Base-by-base conservation (phyloP, 2,888 invertebrate genomes). In the Syritta pipiens region DNA sequence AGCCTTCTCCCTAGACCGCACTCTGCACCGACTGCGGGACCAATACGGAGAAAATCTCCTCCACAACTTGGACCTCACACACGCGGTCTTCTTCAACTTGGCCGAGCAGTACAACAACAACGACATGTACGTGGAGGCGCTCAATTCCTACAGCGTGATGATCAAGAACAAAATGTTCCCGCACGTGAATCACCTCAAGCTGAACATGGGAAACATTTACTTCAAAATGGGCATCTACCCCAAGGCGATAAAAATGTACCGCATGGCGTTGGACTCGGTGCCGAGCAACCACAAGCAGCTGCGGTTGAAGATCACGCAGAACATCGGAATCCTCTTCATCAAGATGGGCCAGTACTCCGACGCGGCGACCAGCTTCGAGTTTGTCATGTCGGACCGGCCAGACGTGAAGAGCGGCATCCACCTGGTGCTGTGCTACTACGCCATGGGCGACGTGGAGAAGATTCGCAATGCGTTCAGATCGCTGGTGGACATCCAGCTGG, bases 201-300 rank as follows among this genome's bases (percentile, higher is more conserved):
- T 99, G 0, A 99, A 99, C 88, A 98, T 99, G 95, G 99, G 98
- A 1, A 99, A 99, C 86, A 97, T 99, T 84, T 97, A 97, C 89
- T 96, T 96, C 85, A 96, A 95, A 89, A 95, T 97, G 92, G 97
- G 96, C 82, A 93, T 96, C 85, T 97, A 95, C 86, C 94, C 95
- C 9, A 97, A 98, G 90, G 98, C 99, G 0, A 93, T 99, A 68
- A 99, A 99, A 90, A 94, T 97, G 91, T 99, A 98, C 87, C 92
- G 98, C 83, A 99, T 99, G 99, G 98, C 99, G 0, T 90, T 99
- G 81, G 99, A 99, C 89, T 99, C 99, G 89, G 95, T 95, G 2
- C 97, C 98, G 0, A 95, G 95, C 32, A 95, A 95, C 59, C 96
- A 98, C 86, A 97, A 97, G 87, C 96, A 96, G 89, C 91, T 98